Percentiles rank a stretch among this genome's conserved stretches.
These are phyloP conservation scores for Psittacula derbiana DNA, from an alignment of 2,797 vertebrate species.

Conservation along the genomic window DNA sequence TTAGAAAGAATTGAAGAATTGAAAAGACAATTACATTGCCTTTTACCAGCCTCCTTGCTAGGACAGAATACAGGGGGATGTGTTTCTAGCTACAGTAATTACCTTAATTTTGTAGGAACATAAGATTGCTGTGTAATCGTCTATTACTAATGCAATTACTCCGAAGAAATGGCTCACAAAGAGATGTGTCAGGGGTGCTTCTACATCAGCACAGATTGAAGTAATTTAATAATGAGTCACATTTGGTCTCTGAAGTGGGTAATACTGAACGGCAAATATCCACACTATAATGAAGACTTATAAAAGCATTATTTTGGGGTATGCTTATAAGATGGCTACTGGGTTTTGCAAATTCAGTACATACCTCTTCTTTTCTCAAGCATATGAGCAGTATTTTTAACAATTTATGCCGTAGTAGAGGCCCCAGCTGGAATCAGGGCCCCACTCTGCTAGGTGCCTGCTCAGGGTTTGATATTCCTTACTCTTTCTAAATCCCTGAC, in stretches of 20 bases:
- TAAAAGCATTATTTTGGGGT: conserved; percentile 33
- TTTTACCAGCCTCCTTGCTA: conserved; percentile 51
- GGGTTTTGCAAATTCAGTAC: background rate
- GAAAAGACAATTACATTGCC: background rate
- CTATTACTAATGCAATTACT: conserved; percentile 72
- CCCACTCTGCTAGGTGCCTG: background rate
- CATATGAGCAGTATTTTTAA: background rate
- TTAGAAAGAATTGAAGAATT: conserved; percentile 48
- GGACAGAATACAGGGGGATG: conserved; percentile 52
- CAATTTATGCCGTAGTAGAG: background rate
- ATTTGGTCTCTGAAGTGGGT: conserved; percentile 64
- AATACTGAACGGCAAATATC: conserved; percentile 53
- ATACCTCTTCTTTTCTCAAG: background rate
- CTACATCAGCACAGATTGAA: conserved; percentile 60
- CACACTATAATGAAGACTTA: conserved; percentile 43
- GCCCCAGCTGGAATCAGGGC: background rate
- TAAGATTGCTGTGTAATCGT: conserved; percentile 63
- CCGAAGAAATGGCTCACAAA: conserved; percentile 63
- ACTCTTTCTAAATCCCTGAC: background rate
- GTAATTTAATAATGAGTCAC: conserved; percentile 70
- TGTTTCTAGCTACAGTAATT: conserved; percentile 68
- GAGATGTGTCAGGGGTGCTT: conserved; percentile 57
- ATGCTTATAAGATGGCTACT: background rate
- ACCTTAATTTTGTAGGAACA: conserved; percentile 72
- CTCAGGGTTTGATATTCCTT: background rate